Percentiles rank a stretch among this genome's conserved stretches.
Conservation (phyloP, 2,113 vertebrate genomes). For the Cyanistes caeruleus region DNA sequence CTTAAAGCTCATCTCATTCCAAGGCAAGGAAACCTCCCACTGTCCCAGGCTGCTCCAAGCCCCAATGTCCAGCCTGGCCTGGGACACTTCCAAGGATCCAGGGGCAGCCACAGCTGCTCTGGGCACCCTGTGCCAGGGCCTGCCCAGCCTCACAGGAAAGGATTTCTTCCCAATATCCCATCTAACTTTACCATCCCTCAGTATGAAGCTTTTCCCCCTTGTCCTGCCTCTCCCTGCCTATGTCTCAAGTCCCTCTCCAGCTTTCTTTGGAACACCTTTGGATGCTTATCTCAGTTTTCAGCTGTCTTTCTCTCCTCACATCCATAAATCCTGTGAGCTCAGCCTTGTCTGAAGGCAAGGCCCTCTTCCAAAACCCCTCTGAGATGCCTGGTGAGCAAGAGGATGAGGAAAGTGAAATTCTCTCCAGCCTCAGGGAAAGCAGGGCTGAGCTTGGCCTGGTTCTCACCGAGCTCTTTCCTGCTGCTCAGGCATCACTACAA, state of each 20-base stretch:
- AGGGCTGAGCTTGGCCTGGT: not conserved
- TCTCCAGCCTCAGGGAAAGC: not conserved
- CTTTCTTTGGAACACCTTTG: not conserved
- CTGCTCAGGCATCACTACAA: not conserved
- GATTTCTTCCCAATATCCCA: not conserved
- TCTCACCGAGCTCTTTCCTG: fast-evolving
- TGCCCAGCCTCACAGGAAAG: fast-evolving
- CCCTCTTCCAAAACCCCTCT: not conserved
- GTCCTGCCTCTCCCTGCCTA: not conserved
- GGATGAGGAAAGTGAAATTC: not conserved
- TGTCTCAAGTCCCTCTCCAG: not conserved
- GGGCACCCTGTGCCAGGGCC: not conserved
- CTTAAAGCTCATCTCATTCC: not conserved
- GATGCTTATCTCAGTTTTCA: not conserved
- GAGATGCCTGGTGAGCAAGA: not conserved
- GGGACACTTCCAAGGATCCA: not conserved
- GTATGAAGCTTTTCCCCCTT: not conserved
- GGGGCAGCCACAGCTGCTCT: not conserved
- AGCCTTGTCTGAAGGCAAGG: not conserved
- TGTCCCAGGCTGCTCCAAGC: fast-evolving
- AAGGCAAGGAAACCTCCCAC: not conserved
- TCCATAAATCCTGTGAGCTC: not conserved
- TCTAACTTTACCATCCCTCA: not conserved
- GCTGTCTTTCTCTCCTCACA: not conserved
- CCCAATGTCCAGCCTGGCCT: fast-evolving